Evolutionary conservation across 2,113 vertebrate genomes (phyloP).

Genomic region (Siphamia tubifer): DNA sequence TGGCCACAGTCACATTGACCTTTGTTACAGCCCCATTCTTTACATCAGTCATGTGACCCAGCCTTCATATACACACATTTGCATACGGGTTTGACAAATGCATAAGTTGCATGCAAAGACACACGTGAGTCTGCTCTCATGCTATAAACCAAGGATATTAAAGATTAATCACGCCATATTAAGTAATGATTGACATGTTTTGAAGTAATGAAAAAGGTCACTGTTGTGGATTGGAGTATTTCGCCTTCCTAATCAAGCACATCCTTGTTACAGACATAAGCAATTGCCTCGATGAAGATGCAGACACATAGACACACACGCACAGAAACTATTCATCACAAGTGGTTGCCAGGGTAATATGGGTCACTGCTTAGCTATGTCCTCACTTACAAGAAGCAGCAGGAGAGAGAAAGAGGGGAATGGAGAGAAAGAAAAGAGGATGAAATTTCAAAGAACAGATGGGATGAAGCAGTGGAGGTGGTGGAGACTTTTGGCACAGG

Average conservation of each 20-base stretch:
- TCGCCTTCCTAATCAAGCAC: background rate
- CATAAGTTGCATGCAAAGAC: background rate
- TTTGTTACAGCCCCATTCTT: background rate
- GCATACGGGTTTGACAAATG: background rate
- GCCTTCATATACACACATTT: background rate
- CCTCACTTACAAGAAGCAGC: conserved; percentile 13
- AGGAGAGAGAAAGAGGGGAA: background rate
- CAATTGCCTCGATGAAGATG: background rate
- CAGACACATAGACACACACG: background rate
- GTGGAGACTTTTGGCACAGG: conserved; percentile 16
- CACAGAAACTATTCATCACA: conserved; percentile 26
- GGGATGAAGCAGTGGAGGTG: conserved; percentile 30
- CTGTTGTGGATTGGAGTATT: background rate
- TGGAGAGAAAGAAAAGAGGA: background rate
- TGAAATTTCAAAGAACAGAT: conserved; percentile 42
- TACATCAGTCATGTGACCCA: background rate
- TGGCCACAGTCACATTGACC: background rate
- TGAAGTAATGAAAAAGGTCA: background rate
- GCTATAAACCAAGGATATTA: background rate
- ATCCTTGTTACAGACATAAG: background rate
- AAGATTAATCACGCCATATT: background rate
- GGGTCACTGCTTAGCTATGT: conserved; percentile 44
- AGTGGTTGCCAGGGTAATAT: conserved; percentile 49
- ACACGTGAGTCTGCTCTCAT: background rate
- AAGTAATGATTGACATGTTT: background rate